Evolutionary conservation across 37 sponge, comb jelly and placozoan genomes (phyloP), one percentile per base, ranked within the genome.

Genomic region (Haliclona indistincta): DNA sequence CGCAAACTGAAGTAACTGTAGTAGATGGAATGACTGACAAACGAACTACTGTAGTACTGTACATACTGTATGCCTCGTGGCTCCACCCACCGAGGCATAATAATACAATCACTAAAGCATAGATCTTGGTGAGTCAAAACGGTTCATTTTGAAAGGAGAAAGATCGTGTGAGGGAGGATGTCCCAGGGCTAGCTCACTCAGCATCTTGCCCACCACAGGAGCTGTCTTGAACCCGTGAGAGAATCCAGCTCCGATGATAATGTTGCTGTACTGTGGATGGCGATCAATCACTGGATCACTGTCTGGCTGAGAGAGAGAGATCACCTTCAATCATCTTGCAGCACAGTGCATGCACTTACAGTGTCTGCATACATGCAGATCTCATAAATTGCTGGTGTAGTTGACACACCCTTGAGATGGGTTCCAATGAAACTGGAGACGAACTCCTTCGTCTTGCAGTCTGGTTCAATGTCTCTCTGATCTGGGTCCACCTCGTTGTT

Each of bases 181-280:
- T 19, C 70, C 82, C 77, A 85, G 63, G 28, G 73, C 82, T 26
- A 90, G 64, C 34, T 84, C 77, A 43, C 64, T 40, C 40, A 90
- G 71, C 63, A 90, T 64, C 86, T 81, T 80, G 35, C 91, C 91
- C 26, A 90, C 61, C 51, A 90, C 81, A 49, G 91, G 91, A 55
- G 77, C 75, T 56, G 85, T 43, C 54, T 90, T 90, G 82, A 90
- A 90, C 32, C 91, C 91, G 76, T 90, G 86, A 71, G 72, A 70
- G n/a, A 70, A 70, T 20, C 72, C 72, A 49, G 72, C 72, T 70
- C 54, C 72, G 13, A 70, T 70, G 3, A 70, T 38, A 22, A 70
- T 70, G 32, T 70, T 70, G 22, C n/a, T 43, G 54, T 49, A 70
- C 4, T 43, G 47, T 29, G 72, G 72, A 70, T 70, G 72, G 43